Percentiles rank a stretch among this genome's conserved stretches.
phyloP scores from a whole-genome alignment of 1,140 invertebrate genomes.

The Euwallacea similis region DNA sequence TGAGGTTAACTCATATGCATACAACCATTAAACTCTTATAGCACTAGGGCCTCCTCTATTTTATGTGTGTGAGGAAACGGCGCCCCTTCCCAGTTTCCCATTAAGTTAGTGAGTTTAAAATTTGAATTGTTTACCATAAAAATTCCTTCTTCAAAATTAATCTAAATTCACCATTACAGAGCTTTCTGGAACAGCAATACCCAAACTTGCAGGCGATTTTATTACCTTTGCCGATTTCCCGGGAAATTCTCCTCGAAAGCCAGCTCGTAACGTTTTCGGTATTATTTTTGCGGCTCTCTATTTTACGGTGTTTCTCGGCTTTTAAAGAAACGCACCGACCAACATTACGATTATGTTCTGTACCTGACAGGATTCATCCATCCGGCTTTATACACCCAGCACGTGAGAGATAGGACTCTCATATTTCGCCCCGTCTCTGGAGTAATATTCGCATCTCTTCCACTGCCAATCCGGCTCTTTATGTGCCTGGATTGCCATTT shows the following conservation, averaged over 20 bases:
- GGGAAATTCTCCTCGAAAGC: background rate
- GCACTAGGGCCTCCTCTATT: too few relatives aligned
- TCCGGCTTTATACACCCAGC: slow-evolving; percentile 40
- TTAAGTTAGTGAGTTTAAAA: too few relatives aligned
- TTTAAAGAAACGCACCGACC: slow-evolving; percentile 33
- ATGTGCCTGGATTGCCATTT: slow-evolving; percentile 45
- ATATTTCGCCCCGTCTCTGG: slow-evolving; percentile 46
- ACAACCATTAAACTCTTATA: too few relatives aligned
- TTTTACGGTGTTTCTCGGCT: slow-evolving; percentile 16
- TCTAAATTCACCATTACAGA: too few relatives aligned
- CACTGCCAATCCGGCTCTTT: slow-evolving; percentile 45
- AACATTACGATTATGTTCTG: slow-evolving; percentile 41
- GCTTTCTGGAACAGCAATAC: too few relatives aligned
- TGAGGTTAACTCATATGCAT: too few relatives aligned
- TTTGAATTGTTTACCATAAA: too few relatives aligned
- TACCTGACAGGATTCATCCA: slow-evolving; percentile 43
- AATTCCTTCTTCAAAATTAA: too few relatives aligned
- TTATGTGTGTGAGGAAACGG: too few relatives aligned
- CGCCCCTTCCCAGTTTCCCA: too few relatives aligned
- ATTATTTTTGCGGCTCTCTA: slow-evolving; percentile 15
- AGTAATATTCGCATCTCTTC: slow-evolving; percentile 49
- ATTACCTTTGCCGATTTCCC: too few relatives aligned
- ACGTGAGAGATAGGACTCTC: slow-evolving; percentile 45
- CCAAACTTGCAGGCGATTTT: too few relatives aligned
- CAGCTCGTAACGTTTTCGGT: slow-evolving; percentile 20